Conservation (phyloP, 2,888 invertebrate genomes). For the Troilus luridus region DNA sequence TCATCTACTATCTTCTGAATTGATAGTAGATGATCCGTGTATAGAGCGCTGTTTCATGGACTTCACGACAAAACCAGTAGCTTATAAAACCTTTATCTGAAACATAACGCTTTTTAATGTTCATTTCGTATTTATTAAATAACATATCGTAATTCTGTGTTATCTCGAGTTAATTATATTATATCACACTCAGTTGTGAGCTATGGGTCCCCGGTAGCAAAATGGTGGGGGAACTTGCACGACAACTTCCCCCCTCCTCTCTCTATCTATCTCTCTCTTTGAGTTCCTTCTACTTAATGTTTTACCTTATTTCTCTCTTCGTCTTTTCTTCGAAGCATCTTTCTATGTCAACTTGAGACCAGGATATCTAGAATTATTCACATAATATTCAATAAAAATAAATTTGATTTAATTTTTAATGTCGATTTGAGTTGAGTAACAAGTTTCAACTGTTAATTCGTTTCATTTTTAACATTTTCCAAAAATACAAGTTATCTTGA, state of each 20-base stretch:
- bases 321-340: background rate
- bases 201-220: constrained; percentile 10
- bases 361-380: background rate
- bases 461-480: too few species aligned
- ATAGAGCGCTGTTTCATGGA: too few species aligned
- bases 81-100: background rate
- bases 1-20: too few species aligned
- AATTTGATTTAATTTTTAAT: too few species aligned
- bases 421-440: too few species aligned
- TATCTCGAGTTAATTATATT: constrained; percentile 30
- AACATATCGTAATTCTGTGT: constrained; percentile 1
- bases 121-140: background rate
- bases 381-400: background rate
- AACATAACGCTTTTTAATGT: background rate
- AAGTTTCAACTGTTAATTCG: too few species aligned
- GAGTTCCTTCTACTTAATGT: background rate
- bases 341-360: background rate
- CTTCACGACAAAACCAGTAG: background rate
- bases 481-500: too few species aligned
- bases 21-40: too few species aligned
- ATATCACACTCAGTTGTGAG: background rate
- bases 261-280: too few species aligned
- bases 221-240: background rate
- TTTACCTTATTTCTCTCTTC: background rate
- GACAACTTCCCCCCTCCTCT: background rate